Base-by-base conservation (phyloP, 1,140 invertebrate genomes). In the Magallana ariakensis region DNA sequence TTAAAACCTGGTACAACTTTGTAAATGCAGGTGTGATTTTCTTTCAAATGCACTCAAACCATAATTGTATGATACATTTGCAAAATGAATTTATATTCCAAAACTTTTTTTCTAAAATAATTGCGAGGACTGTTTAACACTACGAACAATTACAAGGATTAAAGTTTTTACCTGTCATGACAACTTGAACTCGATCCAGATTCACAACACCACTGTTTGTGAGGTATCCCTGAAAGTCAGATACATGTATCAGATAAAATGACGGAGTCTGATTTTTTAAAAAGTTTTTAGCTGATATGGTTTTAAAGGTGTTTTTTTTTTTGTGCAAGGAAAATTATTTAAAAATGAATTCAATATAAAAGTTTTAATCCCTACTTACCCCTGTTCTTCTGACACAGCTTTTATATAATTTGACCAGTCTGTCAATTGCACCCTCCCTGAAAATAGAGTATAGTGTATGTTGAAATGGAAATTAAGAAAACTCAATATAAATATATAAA, bases 371-470 rank as follows among this genome's bases (percentile, higher is more conserved):
- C 19, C 60, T 56, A 91, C 94, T 94, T 92, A 95, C 97, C 90
- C 96, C 97, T 60, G 98, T 99, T 95, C 97, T 98, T 91, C 98
- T 98, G 11, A 99, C 98, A 92, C 97, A 96, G 92, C 98, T 97
- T 95, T 99, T 99, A 93, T 99, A 99, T 22, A 99, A 95, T 90
- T 96, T 96, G 9, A 99, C 97, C 5, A 99, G 96, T 86, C 98
- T 95, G 95, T 99, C 99, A 88, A 99, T 99, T 0, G 99, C 99
- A 15, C 97, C 97, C 96, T 99, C 99, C 87, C 99, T 94, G 89
- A 56, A 90, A 91, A 83, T 86, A 16, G 33, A 46, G 33, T 46
- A 46, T 4, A 0, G 33, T 2, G 2, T 46, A 46, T 5, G 2
- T 46, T 46, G 2, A 46, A 46, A 46, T 46, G 33, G 33, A 46